Base-by-base conservation (phyloP, 2,113 vertebrate genomes). In the Kryptolebias marmoratus region DNA sequence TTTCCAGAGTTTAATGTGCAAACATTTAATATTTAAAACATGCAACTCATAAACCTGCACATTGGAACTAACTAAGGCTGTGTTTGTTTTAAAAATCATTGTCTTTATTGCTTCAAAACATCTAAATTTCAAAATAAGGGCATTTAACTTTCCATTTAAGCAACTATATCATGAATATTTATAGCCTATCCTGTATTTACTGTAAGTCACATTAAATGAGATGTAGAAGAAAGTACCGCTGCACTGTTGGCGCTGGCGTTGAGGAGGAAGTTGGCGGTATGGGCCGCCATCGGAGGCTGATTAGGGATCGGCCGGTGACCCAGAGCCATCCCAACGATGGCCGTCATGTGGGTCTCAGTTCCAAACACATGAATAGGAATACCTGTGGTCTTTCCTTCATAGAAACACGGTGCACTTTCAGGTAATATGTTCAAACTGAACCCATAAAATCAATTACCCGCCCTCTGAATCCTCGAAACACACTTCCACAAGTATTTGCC, bases 331-430 rank as follows among this genome's bases (percentile, higher is more conserved):
- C 98, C 97, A 54, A 99, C 98, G 0, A 99, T 99, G 0, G 97
- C 98, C 0, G 97, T 99, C 98, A 99, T 99, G 80, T 99, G 98
- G 0, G 98, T 99, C 87, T 99, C 98, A 0, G 97, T 99, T 66
- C 98, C 98, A 60, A 99, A 99, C 3, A 99, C 98, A 0, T 99
- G 95, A 87, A 99, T 98, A 18, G 98, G 98, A 86, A 99, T 98
- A 22, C 98, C 97, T 0, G 97, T 99, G 47, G 98, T 99, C 93
- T 99, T 98, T 48, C 97, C 98, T 97, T 84, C 12, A 76, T 18
- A 74, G 49, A 59, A 28, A 77, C 49, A 64, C 4, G 15, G 6
- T 5, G 12, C 2, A 31, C 0, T 16, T 0, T 28, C 4, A 57
- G 30, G 36, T n/a, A 15, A 13, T 32, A 30, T 1, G 28, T 30